Base-by-base conservation (phyloP, 2,797 vertebrate genomes). In the Lacerta bilineata region DNA sequence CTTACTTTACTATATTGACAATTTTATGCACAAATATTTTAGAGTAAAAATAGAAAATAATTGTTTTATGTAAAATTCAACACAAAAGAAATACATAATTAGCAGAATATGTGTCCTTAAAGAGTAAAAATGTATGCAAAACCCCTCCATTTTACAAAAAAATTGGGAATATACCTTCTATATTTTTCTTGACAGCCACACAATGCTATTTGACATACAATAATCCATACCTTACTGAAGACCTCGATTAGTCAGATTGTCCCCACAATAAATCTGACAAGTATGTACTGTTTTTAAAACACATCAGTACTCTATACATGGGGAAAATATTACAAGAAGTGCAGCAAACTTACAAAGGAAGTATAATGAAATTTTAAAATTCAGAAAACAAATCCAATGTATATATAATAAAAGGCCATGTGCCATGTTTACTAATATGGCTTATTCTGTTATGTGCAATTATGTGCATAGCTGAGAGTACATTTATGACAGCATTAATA, bases 21-120 rank as follows among this genome's bases (percentile, higher is more conserved):
- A 89, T 97, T 97, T 97, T 97, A 96, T 97, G 96, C 95, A 97
- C 96, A 96, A 97, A 97, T 97, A 97, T 95, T 95, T 96, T 94
- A 95, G 95, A 96, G 95, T 97, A 97, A 97, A 97, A 97, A 96
- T 95, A 97, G 95, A 97, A 97, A 97, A 96, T 94, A 97, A 97
- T 90, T 95, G 95, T 95, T 95, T 95, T 88, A 96, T 97, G 96
- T 97, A 97, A 97, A 97, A 95, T 41, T 85, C 89, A 96, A 95
- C 96, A 27, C 93, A 95, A 95, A 96, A 95, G 94, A 96, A 97
- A 96, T 96, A 95, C 88, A 93, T 95, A 95, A 96, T 96, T 95
- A 95, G 95, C 96, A 96, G 95, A 96, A 93, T 95, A 94, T 96
- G 93, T 96, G 96, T 97, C 96, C 96, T 96, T 97, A 95, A 97